Percentiles rank a stretch among this genome's conserved stretches.
These are phyloP conservation scores for Pristionchus arcanus DNA, from an alignment of 2,888 invertebrate genomes.

Conservation along the genomic window DNA sequence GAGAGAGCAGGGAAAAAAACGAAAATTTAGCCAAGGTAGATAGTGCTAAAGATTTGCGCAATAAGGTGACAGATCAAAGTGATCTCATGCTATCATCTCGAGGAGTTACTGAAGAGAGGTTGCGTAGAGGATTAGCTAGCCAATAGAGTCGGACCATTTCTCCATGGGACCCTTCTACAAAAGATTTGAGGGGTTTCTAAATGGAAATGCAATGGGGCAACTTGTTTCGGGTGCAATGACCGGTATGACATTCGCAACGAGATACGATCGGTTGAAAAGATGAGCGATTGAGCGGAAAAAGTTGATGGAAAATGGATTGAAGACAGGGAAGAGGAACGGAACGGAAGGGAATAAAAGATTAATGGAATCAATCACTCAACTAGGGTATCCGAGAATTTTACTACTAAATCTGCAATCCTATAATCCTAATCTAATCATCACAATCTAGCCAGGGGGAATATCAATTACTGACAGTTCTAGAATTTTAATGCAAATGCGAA, in stretches of 20 bases:
- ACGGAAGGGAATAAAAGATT: too few species aligned
- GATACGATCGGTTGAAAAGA: too few species aligned
- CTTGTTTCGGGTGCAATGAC: background rate
- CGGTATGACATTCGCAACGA: too few species aligned
- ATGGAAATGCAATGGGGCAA: background rate
- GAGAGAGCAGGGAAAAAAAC: too few species aligned
- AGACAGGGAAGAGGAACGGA: background rate
- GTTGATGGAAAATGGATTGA: constrained; percentile 11
- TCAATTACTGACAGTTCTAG: too few species aligned
- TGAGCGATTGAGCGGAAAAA: background rate
- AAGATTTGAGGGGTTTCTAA: background rate
- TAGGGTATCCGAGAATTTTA: background rate
- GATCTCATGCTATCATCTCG: background rate
- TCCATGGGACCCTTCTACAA: background rate
- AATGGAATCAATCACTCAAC: background rate
- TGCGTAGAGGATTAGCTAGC: background rate
- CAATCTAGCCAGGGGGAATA: too few species aligned
- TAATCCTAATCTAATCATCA: too few species aligned
- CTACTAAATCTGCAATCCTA: too few species aligned
- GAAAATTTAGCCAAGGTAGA: too few species aligned
- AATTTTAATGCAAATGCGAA: background rate
- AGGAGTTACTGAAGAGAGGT: background rate
- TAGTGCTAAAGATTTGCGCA: background rate
- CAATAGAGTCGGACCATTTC: too few species aligned
- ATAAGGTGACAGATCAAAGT: background rate